phyloP scores from a whole-genome alignment of 2,797 vertebrate species.

The Potorous gilbertii region DNA sequence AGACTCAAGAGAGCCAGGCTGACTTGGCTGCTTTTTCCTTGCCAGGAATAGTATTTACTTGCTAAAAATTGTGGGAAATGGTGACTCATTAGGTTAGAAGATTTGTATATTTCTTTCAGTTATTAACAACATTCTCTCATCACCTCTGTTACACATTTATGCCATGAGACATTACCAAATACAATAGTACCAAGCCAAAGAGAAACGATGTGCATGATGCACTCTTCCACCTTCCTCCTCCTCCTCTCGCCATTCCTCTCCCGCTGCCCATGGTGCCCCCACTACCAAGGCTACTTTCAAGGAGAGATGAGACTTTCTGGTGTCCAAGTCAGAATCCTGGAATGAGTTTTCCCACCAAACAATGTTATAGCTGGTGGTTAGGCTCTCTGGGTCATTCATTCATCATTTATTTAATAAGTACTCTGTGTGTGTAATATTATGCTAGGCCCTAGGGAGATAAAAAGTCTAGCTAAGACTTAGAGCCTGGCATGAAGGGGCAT shows the following conservation, averaged over 20 bases:
- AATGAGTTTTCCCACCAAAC: not conserved
- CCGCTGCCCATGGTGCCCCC: not conserved
- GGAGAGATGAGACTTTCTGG: not conserved
- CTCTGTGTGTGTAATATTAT: not conserved
- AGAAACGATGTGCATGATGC: not conserved
- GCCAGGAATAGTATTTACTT: not conserved
- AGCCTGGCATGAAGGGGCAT: not conserved
- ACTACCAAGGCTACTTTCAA: not conserved
- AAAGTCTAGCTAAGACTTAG: not conserved
- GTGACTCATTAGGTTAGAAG: not conserved
- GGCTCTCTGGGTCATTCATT: not conserved
- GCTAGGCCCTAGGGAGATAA: not conserved
- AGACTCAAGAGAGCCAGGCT: too few species aligned
- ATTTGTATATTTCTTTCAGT: not conserved
- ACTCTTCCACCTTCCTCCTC: not conserved
- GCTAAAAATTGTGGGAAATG: not conserved
- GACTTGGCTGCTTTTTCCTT: too few species aligned
- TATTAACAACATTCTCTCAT: not conserved
- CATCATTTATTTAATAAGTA: not conserved
- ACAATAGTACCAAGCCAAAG: not conserved
- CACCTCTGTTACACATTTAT: not conserved
- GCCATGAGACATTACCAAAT: not conserved
- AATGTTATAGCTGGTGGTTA: not conserved
- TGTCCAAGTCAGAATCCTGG: not conserved
- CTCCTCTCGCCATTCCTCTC: not conserved